Conservation (phyloP, 1,140 invertebrate species). For the Drosophila guanche region DNA sequence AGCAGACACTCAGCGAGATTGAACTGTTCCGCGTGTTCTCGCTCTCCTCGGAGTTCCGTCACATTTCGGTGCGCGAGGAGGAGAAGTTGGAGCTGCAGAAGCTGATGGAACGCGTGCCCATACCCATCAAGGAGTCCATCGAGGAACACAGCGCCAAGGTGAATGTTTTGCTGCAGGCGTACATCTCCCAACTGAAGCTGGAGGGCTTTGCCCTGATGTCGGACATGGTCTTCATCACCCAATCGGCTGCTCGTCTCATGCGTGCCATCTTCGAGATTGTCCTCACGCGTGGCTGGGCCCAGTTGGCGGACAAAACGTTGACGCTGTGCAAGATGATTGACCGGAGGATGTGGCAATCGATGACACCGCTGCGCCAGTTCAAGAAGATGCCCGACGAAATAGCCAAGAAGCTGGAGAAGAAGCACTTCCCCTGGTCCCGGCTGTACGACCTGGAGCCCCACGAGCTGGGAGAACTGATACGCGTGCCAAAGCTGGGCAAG, state of each 20-base stretch:
- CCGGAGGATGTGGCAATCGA: constrained; percentile 99
- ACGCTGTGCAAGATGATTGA: constrained; percentile 99
- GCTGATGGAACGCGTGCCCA: constrained; percentile 98
- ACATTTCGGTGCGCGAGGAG: constrained; percentile 97
- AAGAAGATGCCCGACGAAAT: constrained; percentile 99
- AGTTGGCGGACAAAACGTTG: constrained; percentile 97
- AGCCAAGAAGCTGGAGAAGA: constrained; percentile 99
- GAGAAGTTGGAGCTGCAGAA: constrained; percentile 99
- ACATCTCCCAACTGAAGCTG: constrained; percentile 98
- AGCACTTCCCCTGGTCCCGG: constrained; percentile 96
- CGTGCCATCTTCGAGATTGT: constrained; percentile 99
- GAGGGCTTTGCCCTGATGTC: constrained; percentile 99
- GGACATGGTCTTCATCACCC: constrained; percentile 99
- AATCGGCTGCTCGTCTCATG: constrained; percentile 97
- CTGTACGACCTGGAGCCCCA: constrained; percentile 98
- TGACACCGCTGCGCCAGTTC: constrained; percentile 99
- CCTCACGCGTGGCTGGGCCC: constrained; percentile 96
- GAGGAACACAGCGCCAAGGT: constrained; percentile 99
- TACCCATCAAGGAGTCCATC: constrained; percentile 99
- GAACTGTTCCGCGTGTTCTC: constrained; percentile 99
- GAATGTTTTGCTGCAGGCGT: constrained; percentile 96
- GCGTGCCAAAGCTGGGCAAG: constrained; percentile 98
- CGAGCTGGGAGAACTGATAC: constrained; percentile 98
- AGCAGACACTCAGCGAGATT: constrained; percentile 98
- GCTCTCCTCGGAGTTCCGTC: constrained; percentile 96